Base-by-base conservation (phyloP, 2,113 vertebrate genomes). In the Ophthalmotilapia sp. region DNA sequence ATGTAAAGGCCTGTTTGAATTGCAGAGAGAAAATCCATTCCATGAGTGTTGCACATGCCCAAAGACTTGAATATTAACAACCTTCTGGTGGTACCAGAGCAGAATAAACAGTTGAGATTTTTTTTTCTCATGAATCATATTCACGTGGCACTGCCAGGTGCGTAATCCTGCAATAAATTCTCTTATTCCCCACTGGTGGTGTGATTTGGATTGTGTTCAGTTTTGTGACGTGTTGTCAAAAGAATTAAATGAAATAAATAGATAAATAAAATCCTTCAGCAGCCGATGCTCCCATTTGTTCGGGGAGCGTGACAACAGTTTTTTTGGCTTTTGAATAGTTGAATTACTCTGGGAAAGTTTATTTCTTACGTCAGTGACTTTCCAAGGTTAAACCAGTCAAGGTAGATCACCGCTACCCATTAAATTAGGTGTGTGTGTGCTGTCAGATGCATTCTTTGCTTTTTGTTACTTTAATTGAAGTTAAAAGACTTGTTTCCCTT, bases 111-210 rank as follows among this genome's bases (percentile, higher is more conserved):
- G 88, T 90, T 87, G 86, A 83, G 82, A 6, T 60, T 60, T 70
- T 53, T 83, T 70, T 58, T 65, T 62, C 47, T 85, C 75, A 36
- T 83, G 83, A 91, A 85, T 91, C 75, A 42, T 26, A 58, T 92
- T 93, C 92, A 94, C 92, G 86, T 95, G 88, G 90, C 88, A 79
- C 79, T 86, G 93, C 90, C 92, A 95, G 93, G 93, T 95, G 93
- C 26, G n/a, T 87, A 93, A 93, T 92, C 91, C 90, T 87, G 81
- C 84, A 81, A 90, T 83, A 60, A 60, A 58, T 88, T 90, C 91
- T 89, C 81, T 29, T 60, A 13, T 82, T 90, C 89, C 89, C 82
- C 56, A 40, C 81, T 45, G 47, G 53, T 75, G 89, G 79, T 84
- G 87, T 84, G 86, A 92, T 95, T 86, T 90, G 54, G 89, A 79